Base-by-base conservation (phyloP, 2,888 invertebrate genomes). In the Dugesia japonica region DNA sequence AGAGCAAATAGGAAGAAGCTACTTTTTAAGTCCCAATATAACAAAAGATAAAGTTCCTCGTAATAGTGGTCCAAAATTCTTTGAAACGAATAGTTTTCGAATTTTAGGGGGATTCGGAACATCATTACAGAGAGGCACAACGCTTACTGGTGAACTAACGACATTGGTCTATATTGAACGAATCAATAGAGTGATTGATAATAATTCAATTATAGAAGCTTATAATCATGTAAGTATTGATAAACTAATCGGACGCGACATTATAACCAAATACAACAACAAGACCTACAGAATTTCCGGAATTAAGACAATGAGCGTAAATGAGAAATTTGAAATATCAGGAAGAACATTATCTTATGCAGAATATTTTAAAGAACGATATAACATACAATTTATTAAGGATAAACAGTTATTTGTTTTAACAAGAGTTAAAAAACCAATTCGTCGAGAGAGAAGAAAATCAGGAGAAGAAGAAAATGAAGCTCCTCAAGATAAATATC, bases 281-380 rank as follows among this genome's bases (percentile, higher is more conserved):
- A 90, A 89, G 80, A 89, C 91, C 0, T 94, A 94, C 83, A 84
- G 90, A 38, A 88, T 95, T 13, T 92, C 94, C 82, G 91, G 91
- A 79, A 89, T 97, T 26, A 88, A 88, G 20, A 92, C 91, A 87
- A 87, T 88, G 83, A 89, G 85, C 33, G 94, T 94, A 82, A 86
- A 82, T 15, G 80, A 28, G 28, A 31, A 78, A 42, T 78, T 27
- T 23, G 26, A 72, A 17, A 80, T 71, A n/a, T 26, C 26, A 28
- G 77, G 56, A 56, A 77, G 76, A 23, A 27, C 26, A 9, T 38
- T 77, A 28, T 76, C 76, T 17, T 73, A 73, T 33, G 20, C 13
- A 38, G 71, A 79, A 28, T 78, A 79, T 42, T 72, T 78, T 42
- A n/a, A 28, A 80, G 80, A 83, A 83, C 90, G 0, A 38, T 91